Base-by-base conservation (phyloP, 2,888 invertebrate genomes). In the Oxystoma pomonae region DNA sequence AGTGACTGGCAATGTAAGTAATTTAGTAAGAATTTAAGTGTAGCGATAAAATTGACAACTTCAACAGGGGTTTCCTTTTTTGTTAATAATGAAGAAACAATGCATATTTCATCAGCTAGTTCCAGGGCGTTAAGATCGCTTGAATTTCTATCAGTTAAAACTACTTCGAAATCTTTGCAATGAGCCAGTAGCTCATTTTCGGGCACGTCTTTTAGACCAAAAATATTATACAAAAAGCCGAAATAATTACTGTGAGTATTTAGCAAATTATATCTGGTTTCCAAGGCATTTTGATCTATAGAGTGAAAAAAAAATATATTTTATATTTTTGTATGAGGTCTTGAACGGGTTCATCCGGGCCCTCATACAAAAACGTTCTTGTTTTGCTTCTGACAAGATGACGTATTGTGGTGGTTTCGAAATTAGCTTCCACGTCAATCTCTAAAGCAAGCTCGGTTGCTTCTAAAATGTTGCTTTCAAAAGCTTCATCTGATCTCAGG, bases 1-100 rank as follows among this genome's bases (percentile, higher is more conserved):
- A 7, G 55, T 56, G 16, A 60, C 52, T 19, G 60, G 55, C 18
- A 60, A 22, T 55, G 17, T 49, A 60, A 60, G 19, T 60, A 21
- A 17, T 35, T 35, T 35, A 12, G 12, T 35, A 12, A 3, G 12
- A 3, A 35, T 16, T 17, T 53, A 53, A 53, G 55, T 53, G 55
- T 53, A 17, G 35, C 35, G 35, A 35, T 35, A 35, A 35, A 35
- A 3, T 35, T 35, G 35, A 35, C 5, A 35, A 35, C 35, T 35
- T 35, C 35, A 35, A 35, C 35, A 35, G 35, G 35, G 35, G 35
- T 35, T 35, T 35, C 35, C 35, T 35, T 35, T 35, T 35, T 7
- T 35, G 35, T 35, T 35, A 35, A 35, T 35, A 58, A 49, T 50
- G 58, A 58, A 7, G 18, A 50, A 50, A 18, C 18, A 12, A 58